Base-by-base conservation (phyloP, 1,140 invertebrate genomes). In the Magallana gigas region DNA sequence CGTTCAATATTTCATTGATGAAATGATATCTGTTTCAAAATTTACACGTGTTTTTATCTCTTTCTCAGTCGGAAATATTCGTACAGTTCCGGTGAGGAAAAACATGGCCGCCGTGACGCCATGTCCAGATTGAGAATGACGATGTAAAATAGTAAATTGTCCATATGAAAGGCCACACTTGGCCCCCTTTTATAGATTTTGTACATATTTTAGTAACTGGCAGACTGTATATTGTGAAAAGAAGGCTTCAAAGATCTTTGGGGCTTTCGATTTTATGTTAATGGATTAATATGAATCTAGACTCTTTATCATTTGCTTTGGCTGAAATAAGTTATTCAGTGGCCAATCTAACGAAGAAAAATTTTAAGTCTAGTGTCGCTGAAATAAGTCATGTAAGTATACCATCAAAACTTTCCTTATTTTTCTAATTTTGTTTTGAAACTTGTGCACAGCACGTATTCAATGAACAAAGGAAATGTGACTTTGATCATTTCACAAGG, bases 291-390 rank as follows among this genome's bases (percentile, higher is more conserved):
- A 98, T 99, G 98, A 98, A 98, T 97, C 97, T 98, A 96, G 98
- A 98, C 96, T 97, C 98, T 96, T 97, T 98, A 96, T 98, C 97
- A 96, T 98, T 98, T 97, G 97, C 98, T 96, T 97, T 98, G 97
- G 97, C 97, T 96, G 97, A 98, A 97, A 98, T 99, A 96, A 97
- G 97, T 97, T 97, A 97, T 97, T 97, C 98, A 96, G 97, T 99
- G 96, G 96, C 97, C 95, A 98, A 97, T 96, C 97, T 98, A 96
- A 98, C 96, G 95, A 98, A 98, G 96, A 98, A 98, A 96, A 99
- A 98, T 96, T 98, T 97, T 96, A 97, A 97, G 95, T 96, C 97
- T 94, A 97, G 96, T 95, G 96, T 96, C 95, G 96, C 97, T 95
- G 97, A 98, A 95, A 96, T 97, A 94, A 96, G 96, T 94, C 96